phyloP scores from a whole-genome alignment of 2,113 vertebrate species.

The Origma solitaria region DNA sequence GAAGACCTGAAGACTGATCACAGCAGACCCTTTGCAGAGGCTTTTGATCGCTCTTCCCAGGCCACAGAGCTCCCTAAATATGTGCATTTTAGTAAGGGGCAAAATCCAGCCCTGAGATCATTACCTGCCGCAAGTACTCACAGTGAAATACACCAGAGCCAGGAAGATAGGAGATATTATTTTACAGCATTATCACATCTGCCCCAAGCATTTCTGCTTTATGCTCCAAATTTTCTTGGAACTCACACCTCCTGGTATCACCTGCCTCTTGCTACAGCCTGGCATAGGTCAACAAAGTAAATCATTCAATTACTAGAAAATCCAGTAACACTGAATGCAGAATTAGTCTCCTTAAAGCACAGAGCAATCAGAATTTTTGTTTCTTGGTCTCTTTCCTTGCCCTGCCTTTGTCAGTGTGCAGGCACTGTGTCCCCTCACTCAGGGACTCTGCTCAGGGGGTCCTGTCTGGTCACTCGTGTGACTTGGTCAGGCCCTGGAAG shows the following conservation, averaged over 20 bases:
- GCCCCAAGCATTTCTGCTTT: not conserved
- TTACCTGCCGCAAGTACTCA: not conserved
- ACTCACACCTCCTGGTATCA: not conserved
- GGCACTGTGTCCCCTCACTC: fast-evolving
- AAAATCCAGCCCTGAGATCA: not conserved
- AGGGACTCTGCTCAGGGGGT: not conserved
- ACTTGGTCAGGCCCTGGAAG: constrained; percentile 79
- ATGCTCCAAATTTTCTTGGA: not conserved
- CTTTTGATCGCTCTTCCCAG: not conserved
- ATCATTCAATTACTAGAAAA: not conserved
- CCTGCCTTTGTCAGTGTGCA: fast-evolving
- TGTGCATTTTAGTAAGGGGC: not conserved
- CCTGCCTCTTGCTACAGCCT: not conserved
- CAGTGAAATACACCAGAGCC: not conserved
- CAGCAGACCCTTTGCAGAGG: not conserved
- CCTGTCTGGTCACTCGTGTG: not conserved
- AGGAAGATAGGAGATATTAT: not conserved
- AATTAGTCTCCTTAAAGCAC: not conserved
- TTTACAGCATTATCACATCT: not conserved
- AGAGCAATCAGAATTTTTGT: not conserved
- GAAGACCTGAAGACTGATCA: not conserved
- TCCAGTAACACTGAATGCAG: not conserved
- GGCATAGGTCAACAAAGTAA: not conserved
- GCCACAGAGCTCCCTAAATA: not conserved
- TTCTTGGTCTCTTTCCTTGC: not conserved